Percentiles rank a stretch among this genome's conserved stretches.
These are phyloP conservation scores for Ara ararauna DNA, from an alignment of 2,797 vertebrate species.

Conservation along the genomic window DNA sequence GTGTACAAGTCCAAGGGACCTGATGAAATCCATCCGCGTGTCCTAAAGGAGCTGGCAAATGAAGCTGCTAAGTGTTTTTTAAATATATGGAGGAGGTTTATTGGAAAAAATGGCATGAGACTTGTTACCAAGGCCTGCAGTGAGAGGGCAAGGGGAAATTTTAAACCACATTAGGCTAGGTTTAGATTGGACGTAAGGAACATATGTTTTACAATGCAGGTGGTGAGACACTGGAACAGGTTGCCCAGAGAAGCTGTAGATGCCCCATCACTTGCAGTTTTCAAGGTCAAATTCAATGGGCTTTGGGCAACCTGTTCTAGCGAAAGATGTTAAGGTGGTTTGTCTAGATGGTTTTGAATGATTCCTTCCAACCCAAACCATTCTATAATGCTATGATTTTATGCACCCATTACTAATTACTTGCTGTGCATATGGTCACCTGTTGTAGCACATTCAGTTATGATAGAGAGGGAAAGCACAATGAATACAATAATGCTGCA, in stretches of 20 bases:
- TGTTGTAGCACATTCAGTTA: neutral
- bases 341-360: neutral
- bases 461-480: neutral
- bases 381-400: neutral
- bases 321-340: rapidly evolving
- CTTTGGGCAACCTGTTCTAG: neutral
- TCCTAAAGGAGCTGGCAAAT: too few species aligned
- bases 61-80: neutral
- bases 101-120: rapidly evolving
- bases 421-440: neutral
- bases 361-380: neutral
- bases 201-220: neutral
- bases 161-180: neutral
- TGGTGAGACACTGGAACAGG: neutral
- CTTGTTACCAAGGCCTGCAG: neutral
- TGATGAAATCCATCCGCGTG: too few species aligned
- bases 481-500: neutral
- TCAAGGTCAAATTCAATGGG: neutral
- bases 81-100: neutral
- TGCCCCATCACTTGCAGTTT: neutral
- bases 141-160: neutral
- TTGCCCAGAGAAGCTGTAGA: neutral
- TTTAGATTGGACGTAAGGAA: neutral
- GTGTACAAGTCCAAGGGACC: too few species aligned
- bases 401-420: neutral